Base-by-base conservation (phyloP, 2,888 invertebrate species). In the Myathropa florea region DNA sequence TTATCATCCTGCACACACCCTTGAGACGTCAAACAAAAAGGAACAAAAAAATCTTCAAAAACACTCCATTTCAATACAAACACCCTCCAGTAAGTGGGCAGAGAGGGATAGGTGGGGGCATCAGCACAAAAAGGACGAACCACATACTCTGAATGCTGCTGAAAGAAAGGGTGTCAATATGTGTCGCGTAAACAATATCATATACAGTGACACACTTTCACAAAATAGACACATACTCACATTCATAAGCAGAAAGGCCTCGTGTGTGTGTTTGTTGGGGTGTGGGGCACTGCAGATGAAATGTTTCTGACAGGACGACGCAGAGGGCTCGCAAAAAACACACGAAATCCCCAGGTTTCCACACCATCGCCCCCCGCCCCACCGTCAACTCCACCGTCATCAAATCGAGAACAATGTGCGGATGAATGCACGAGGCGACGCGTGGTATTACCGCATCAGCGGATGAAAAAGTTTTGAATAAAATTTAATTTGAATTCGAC, bases 401-500 rank as follows among this genome's bases (percentile, higher is more conserved):
- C 60, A 67, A 14, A 33, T 21, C 60, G 46, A 46, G 30, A 67
- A 63, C 79, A 72, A 80, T 57, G 59, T 57, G 9, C 24, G 53
- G 18, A 70, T 64, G 64, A 28, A 67, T 65, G 55, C 30, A 61
- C 61, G 36, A 18, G 36, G 65, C 36, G 24, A 46, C 46, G 71
- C 80, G 53, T 73, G 68, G 85, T 77, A 81, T 85, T 81, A 77
- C 72, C 81, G 81, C 85, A 85, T 85, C 85, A 81, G 72, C 76
- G 81, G 68, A 64, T 81, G 61, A 72, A 67, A 60, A 73, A 64
- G 68, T 81, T 81, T 85, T 85, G 77, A 78, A 85, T 85, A 81
- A 81, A 81, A 85, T 81, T 85, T 85, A 85, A 85, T 85, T 85
- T 85, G 73, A 85, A 73, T 81, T 81, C 85, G 85, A 85, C 85